A percentile compares a stretch with the other conserved stretches of the same genome.
Evolutionary conservation across 92 coral and sea anemone species (phyloP).

Genomic region (Palythoa caribaeorum): DNA sequence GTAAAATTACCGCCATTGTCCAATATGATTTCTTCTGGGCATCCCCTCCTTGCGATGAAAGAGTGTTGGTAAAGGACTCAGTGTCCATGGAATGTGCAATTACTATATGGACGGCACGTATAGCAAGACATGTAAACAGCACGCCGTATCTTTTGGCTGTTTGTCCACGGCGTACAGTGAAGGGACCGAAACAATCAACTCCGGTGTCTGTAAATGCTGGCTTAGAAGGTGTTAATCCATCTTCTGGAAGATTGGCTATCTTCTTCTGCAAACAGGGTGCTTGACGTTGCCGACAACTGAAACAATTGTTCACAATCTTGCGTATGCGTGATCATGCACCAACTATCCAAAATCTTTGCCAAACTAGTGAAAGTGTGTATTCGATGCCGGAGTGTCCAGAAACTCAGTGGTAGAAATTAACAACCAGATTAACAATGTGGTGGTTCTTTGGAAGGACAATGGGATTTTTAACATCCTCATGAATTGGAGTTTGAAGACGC

Average conservation of each 20-base stretch:
- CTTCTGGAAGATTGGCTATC: background rate
- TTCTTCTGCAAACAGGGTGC: background rate
- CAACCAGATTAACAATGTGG: conserved; percentile 7
- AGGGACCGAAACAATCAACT: too few species aligned
- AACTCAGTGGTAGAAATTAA: conserved; percentile 7
- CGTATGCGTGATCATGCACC: background rate
- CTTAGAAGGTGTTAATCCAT: background rate
- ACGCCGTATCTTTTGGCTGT: background rate
- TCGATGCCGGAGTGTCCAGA: conserved; percentile 39
- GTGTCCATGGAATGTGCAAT: background rate
- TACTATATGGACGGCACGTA: background rate
- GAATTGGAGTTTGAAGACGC: conserved; percentile 18
- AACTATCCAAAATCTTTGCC: conserved; percentile 1
- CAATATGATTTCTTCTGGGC: background rate
- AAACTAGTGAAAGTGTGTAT: conserved; percentile 2
- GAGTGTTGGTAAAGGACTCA: background rate
- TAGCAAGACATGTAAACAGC: background rate
- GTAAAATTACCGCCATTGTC: conserved; percentile 6
- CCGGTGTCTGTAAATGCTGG: too few species aligned
- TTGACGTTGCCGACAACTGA: conserved; percentile 13
- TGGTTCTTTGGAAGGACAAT: conserved; percentile 22
- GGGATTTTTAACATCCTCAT: conserved; percentile 1
- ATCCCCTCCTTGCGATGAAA: background rate
- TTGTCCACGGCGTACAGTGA: background rate
- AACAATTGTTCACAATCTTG: background rate